Percentiles rank a stretch among this genome's conserved stretches.
Evolutionary conservation across 2,113 vertebrate genomes (phyloP).

Genomic region (Gymnorhina tibicen): DNA sequence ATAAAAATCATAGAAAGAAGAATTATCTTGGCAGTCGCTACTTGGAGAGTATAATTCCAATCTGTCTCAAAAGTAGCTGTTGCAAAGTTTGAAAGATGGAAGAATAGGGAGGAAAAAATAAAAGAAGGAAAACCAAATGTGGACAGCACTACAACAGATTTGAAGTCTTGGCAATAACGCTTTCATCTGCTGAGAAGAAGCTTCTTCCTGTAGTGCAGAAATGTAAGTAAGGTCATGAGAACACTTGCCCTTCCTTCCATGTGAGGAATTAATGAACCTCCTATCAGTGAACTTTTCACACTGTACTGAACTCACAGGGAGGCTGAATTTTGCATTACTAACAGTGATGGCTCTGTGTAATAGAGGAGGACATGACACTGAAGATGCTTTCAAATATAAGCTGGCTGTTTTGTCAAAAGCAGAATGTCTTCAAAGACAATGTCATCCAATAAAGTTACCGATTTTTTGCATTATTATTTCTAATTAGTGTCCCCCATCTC

Average conservation of each 20-base stretch:
- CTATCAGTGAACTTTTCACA: background rate
- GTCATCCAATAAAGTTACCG: background rate
- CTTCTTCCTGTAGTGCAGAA: background rate
- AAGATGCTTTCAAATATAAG: background rate
- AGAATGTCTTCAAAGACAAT: background rate
- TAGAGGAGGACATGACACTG: background rate
- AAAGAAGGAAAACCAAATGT: background rate
- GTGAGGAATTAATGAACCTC: background rate
- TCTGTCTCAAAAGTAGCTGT: background rate
- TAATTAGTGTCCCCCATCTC: background rate
- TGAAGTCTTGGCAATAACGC: background rate
- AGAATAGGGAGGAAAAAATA: background rate
- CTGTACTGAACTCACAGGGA: background rate
- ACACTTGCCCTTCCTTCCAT: background rate
- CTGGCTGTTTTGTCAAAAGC: background rate
- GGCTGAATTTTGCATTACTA: background rate
- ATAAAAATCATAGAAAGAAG: background rate
- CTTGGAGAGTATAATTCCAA: background rate
- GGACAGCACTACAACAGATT: background rate
- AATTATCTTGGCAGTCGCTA: background rate
- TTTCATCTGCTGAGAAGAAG: background rate
- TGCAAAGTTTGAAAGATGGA: background rate
- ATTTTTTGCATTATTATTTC: background rate
- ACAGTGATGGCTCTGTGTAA: background rate
- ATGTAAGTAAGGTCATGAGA: background rate